Evolutionary conservation across 2,888 invertebrate species (phyloP), one percentile per base, ranked within the genome.

Genomic region (Lepas anatifera): DNA sequence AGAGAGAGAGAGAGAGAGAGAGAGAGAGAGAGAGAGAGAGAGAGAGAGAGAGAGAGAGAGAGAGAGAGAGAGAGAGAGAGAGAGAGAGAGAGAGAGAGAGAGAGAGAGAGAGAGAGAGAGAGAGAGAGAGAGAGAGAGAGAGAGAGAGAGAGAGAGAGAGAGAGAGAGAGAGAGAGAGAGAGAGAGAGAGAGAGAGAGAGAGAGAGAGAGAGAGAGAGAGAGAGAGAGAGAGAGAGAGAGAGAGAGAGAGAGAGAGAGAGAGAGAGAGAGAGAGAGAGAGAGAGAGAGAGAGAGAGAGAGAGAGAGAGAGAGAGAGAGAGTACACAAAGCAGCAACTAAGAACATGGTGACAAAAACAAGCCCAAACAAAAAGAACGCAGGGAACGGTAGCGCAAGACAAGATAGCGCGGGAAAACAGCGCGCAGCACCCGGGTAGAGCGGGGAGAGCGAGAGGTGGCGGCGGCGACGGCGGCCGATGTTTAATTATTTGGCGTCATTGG

Each of bases 201-300:
- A 43, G 27, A 67, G 35, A 39, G 37, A 67, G 37, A 67, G 37
- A 67, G 67, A 67, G 22, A 67, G 67, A 67, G 37, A 67, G 22
- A 67, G 37, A 67, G 35, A 67, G 22, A 39, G 37, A 67, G 39
- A 39, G 22, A 39, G 37, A 67, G 37, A 67, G 22, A 48, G 48
- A 48, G 48, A 68, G 32, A 68, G 48, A 67, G 35, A 67, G n/a
- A 67, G 35, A 67, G 35, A 67, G n/a, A 67, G 35, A 67, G 35
- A 67, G n/a, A 67, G 35, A 37, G 35, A 67, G n/a, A 67, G 35
- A 67, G 35, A 67, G n/a, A 67, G 35, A 68, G 67, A 67, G n/a
- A 67, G 67, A 67, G 67, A 67, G 35, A 67, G 35, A 67, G 67
- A 67, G 37, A 67, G n/a, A 67, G 35, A 67, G 35, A 67, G 67